A percentile compares a stretch with the other conserved stretches of the same genome.
phyloP scores from a whole-genome alignment of 1,140 invertebrate species.

The Drosophila kanapiae region DNA sequence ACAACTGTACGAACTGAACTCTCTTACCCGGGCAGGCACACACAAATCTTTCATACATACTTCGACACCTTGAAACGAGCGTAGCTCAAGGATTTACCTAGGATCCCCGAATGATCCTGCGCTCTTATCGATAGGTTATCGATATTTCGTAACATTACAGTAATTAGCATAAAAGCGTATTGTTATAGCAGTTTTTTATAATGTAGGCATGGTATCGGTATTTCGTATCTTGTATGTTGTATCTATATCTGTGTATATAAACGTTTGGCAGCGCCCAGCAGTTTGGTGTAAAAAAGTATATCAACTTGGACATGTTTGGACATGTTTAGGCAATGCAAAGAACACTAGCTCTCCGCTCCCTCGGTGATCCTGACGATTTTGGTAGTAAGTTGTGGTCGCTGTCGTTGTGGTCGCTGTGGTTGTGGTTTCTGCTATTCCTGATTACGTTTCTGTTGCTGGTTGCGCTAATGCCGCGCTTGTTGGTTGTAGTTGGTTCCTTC shows the following conservation, averaged over 20 bases:
- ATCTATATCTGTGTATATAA: slow-evolving; percentile 9
- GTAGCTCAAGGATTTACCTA: too few relatives aligned
- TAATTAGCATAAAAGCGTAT: slow-evolving; percentile 58
- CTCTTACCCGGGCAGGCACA: too few relatives aligned
- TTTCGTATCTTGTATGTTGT: too few relatives aligned
- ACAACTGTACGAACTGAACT: slow-evolving; percentile 7
- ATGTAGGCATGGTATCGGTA: slow-evolving; percentile 35
- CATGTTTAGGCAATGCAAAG: slow-evolving; percentile 3
- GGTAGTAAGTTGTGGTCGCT: not conserved
- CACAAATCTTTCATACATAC: too few relatives aligned
- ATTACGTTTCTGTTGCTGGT: not conserved
- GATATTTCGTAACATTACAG: slow-evolving; percentile 50
- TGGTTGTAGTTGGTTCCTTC: not conserved
- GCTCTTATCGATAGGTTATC: slow-evolving; percentile 37
- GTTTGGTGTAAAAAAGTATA: slow-evolving; percentile 28
- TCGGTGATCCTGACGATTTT: slow-evolving; percentile 1
- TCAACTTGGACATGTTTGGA: slow-evolving; percentile 15
- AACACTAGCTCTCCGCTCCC: slow-evolving; percentile 5
- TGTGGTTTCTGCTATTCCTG: not conserved
- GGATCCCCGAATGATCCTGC: not conserved
- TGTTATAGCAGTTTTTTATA: slow-evolving; percentile 46
- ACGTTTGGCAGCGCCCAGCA: slow-evolving; percentile 11
- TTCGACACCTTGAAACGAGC: too few relatives aligned
- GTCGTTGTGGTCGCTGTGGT: too few relatives aligned
- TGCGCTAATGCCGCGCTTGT: not conserved